These are phyloP conservation scores for Lomographa bimaculata DNA, from an alignment of 2,888 invertebrate species.

Conservation along the genomic window DNA sequence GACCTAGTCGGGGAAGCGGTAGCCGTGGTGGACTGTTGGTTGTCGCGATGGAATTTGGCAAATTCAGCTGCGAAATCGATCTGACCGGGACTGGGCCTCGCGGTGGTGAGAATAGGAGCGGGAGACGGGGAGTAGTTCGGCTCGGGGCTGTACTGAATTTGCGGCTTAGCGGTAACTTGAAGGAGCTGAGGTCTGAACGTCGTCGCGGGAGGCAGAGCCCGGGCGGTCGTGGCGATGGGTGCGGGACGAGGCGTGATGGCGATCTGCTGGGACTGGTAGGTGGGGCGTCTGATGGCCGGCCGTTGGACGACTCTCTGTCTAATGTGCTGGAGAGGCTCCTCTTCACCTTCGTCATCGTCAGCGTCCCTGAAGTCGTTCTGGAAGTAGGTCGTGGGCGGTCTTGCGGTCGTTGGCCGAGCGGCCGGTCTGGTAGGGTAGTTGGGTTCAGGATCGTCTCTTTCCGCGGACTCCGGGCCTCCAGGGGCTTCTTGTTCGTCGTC, in stretches of 20 bases:
- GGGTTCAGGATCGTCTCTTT: constrained; percentile 86
- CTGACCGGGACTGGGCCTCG: constrained; percentile 58
- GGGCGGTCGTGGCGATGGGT: constrained; percentile 67
- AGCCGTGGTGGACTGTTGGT: constrained; percentile 80
- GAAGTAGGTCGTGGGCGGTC: constrained; percentile 87
- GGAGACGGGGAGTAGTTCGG: constrained; percentile 70
- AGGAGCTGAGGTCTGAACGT: constrained; percentile 86
- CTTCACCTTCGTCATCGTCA: constrained; percentile 84
- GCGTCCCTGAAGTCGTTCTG: constrained; percentile 88
- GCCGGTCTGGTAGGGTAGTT: constrained; percentile 77
- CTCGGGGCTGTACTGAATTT: constrained; percentile 73
- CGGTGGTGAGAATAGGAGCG: constrained; percentile 51
- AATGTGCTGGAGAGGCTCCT: constrained; percentile 75
- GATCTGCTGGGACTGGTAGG: constrained; percentile 78
- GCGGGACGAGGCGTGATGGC: constrained; percentile 85
- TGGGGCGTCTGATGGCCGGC: constrained; percentile 66
- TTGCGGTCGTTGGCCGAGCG: constrained; percentile 72
- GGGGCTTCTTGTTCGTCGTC: constrained; percentile 85
- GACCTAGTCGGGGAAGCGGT: constrained; percentile 62
- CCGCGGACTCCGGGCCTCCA: constrained; percentile 82
- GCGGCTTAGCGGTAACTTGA: constrained; percentile 83
- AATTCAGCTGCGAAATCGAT: constrained; percentile 90
- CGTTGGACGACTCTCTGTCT: constrained; percentile 76
- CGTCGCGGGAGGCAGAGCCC: constrained; percentile 85
- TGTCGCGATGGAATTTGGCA: constrained; percentile 88